Conservation (phyloP, 2,797 vertebrate genomes). For the Coregonus suidteri region DNA sequence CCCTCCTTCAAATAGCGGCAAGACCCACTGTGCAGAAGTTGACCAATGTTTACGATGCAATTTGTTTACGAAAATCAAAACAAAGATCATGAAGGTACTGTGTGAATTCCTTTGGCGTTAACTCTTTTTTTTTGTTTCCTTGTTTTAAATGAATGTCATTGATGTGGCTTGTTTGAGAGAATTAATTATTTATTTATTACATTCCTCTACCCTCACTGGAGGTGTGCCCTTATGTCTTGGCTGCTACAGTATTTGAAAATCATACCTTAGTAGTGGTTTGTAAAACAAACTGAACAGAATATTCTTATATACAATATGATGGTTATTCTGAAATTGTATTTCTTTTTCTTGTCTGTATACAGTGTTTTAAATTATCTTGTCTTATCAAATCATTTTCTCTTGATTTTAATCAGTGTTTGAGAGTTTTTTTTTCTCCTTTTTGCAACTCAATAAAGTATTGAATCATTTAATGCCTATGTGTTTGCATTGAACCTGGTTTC, state of each 20-base stretch:
- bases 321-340: constrained; percentile 62
- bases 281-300: constrained; percentile 59
- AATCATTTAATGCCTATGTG: constrained; percentile 32
- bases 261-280: constrained; percentile 71
- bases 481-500: not conserved
- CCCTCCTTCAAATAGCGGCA: constrained; percentile 95
- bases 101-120: constrained; percentile 59
- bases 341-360: constrained; percentile 63
- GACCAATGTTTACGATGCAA: constrained; percentile 80
- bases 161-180: constrained; percentile 67
- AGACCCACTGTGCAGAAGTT: constrained; percentile 71
- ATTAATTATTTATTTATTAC: constrained; percentile 80
- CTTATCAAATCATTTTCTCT: constrained; percentile 55
- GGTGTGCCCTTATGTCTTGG: constrained; percentile 73
- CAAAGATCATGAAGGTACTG: constrained; percentile 83
- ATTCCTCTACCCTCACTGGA: constrained; percentile 79
- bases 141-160: constrained; percentile 73
- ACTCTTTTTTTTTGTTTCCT: constrained; percentile 42
- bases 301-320: constrained; percentile 61
- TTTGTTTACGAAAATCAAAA: constrained; percentile 86
- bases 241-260: constrained; percentile 79
- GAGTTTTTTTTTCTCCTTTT: constrained; percentile 59
- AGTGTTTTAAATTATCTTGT: constrained; percentile 70
- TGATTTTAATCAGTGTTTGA: constrained; percentile 66
- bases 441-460: constrained; percentile 76